A percentile compares a stretch with the other conserved stretches of the same genome.
Conservation (phyloP, 1,140 invertebrate species). For the Contarinia nasturtii region DNA sequence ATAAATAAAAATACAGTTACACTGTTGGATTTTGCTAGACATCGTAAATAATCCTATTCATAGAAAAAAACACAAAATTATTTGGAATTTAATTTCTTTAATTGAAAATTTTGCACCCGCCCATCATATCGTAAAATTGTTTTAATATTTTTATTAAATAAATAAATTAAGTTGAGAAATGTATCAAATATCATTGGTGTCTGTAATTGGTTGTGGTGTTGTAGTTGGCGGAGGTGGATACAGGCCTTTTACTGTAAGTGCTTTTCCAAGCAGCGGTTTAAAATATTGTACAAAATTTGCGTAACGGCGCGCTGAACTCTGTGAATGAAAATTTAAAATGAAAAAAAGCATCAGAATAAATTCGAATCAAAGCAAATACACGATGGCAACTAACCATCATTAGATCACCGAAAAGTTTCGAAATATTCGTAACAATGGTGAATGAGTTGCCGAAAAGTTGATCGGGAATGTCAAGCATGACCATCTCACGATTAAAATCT, state of each 20-base stretch:
- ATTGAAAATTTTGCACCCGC: too few species aligned
- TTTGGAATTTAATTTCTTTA: too few species aligned
- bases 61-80: too few species aligned
- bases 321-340: constrained; percentile 5
- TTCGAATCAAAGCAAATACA: not conserved
- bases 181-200: not conserved
- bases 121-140: too few species aligned
- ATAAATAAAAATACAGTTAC: too few species aligned
- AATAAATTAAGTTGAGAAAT: not conserved
- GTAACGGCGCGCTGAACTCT: constrained; percentile 49
- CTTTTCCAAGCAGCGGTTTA: constrained; percentile 42
- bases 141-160: too few species aligned
- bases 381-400: constrained; percentile 37
- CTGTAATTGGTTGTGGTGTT: constrained; percentile 15
- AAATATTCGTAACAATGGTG: constrained; percentile 45
- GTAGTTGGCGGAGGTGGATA: constrained; percentile 30
- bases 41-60: too few species aligned
- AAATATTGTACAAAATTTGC: constrained; percentile 40
- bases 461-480: constrained; percentile 40
- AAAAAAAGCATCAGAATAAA: not conserved
- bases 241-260: constrained; percentile 41
- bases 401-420: constrained; percentile 41
- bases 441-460: constrained; percentile 47
- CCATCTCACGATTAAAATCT: constrained; percentile 41
- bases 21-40: too few species aligned